Evolutionary conservation across 2,113 vertebrate genomes (phyloP).

Genomic region (Lophotis ruficrista): DNA sequence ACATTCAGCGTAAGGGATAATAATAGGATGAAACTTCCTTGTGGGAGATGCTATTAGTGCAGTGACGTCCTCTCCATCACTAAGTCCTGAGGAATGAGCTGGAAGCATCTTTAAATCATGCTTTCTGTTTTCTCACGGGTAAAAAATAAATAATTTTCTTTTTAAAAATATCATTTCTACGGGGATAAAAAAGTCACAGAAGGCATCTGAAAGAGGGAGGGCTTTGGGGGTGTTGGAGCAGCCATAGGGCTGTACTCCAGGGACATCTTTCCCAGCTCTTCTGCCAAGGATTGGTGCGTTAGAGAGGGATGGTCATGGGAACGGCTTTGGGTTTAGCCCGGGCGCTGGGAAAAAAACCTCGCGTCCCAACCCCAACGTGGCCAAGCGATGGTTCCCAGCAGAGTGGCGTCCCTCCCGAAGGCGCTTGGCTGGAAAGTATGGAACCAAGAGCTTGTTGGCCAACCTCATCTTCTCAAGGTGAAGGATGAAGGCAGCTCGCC

Average conservation of each 20-base stretch:
- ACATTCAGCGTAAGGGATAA: background rate
- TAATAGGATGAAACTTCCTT: background rate
- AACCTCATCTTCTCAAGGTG: background rate
- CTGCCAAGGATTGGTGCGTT: background rate
- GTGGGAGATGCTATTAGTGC: background rate
- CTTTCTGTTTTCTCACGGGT: background rate
- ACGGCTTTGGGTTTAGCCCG: background rate
- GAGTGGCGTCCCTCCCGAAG: background rate
- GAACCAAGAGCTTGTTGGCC: background rate
- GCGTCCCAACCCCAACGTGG: background rate
- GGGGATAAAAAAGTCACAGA: background rate
- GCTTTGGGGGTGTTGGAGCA: background rate
- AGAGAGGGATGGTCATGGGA: slow-evolving; percentile 38
- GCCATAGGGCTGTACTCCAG: background rate
- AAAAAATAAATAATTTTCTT: background rate
- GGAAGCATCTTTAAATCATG: background rate
- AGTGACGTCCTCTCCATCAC: background rate
- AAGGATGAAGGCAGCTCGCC: background rate
- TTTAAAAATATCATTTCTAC: background rate
- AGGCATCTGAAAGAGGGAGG: background rate
- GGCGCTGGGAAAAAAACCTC: slow-evolving; percentile 18
- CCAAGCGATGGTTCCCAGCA: background rate
- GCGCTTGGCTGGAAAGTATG: background rate
- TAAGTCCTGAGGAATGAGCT: background rate
- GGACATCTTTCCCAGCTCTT: background rate